phyloP scores from a whole-genome alignment of 2,797 vertebrate species.

The Steatocranus sp. region DNA sequence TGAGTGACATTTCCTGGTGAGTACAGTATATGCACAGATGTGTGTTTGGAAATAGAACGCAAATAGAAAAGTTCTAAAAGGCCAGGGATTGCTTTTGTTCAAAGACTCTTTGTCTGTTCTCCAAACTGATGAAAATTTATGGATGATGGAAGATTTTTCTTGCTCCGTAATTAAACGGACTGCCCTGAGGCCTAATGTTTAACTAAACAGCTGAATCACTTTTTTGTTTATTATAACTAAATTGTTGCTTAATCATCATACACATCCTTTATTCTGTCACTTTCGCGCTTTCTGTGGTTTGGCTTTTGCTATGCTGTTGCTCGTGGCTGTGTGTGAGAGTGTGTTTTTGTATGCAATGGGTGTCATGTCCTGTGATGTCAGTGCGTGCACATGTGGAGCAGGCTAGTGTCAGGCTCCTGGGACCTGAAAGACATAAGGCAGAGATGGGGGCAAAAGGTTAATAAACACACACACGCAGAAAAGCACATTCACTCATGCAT shows the following conservation, averaged over 20 bases:
- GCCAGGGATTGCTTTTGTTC: conserved; percentile 18
- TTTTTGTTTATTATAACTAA: not conserved
- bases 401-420: conserved; percentile 40
- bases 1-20: conserved; percentile 33
- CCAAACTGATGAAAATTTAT: not conserved
- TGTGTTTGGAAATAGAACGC: conserved; percentile 5
- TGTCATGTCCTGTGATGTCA: conserved; percentile 37
- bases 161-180: not conserved
- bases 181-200: not conserved
- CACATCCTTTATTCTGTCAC: not conserved
- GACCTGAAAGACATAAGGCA: conserved; percentile 60
- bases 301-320: not conserved
- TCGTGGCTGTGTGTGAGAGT: not conserved
- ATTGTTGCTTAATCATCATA: not conserved
- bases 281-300: not conserved
- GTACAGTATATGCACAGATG: conserved; percentile 29
- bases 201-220: not conserved
- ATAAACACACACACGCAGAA: conserved; percentile 45
- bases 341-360: not conserved
- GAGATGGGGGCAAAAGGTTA: conserved; percentile 64
- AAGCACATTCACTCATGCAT: not conserved
- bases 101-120: conserved; percentile 5
- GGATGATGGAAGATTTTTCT: conserved; percentile 3
- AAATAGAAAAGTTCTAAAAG: conserved; percentile 23
- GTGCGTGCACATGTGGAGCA: conserved; percentile 19